Conservation (phyloP, 2,888 invertebrate genomes). For the Ctena decussata region DNA sequence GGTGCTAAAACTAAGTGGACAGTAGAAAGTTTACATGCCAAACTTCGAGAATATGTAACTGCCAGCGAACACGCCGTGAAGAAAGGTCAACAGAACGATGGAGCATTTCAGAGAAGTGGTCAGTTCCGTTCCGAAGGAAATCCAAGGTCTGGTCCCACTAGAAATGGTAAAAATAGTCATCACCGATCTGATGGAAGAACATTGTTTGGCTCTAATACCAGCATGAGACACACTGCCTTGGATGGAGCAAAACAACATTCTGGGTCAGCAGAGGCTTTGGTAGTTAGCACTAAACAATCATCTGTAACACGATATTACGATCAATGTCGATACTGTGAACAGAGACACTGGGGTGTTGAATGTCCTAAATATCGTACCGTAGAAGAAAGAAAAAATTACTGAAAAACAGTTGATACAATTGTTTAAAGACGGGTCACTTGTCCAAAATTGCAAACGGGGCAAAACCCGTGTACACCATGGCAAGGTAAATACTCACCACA, state of each 20-base stretch:
- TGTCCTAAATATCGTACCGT: too few species aligned
- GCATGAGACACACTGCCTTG: neutral
- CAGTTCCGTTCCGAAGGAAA: neutral
- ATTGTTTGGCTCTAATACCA: neutral
- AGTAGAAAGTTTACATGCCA: neutral
- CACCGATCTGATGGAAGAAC: too few species aligned
- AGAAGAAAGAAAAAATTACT: too few species aligned
- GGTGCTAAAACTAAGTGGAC: conserved; percentile 15
- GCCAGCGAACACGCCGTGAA: conserved; percentile 15
- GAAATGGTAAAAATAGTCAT: too few species aligned
- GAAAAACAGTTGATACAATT: too few species aligned
- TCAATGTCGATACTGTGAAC: conserved; percentile 9
- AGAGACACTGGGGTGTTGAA: conserved; percentile 21
- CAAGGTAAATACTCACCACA: conserved; percentile 14
- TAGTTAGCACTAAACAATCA: neutral
- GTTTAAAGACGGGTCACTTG: neutral
- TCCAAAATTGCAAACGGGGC: conserved; percentile 7
- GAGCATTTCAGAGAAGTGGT: neutral
- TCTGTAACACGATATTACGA: neutral
- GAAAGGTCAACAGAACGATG: neutral
- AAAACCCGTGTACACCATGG: conserved; percentile 30
- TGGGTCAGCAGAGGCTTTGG: neutral
- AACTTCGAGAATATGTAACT: neutral
- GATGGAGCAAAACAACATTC: neutral
- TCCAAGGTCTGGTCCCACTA: neutral